Evolutionary conservation across 2,888 invertebrate genomes (phyloP).

Genomic region (Pseudoips prasinana): DNA sequence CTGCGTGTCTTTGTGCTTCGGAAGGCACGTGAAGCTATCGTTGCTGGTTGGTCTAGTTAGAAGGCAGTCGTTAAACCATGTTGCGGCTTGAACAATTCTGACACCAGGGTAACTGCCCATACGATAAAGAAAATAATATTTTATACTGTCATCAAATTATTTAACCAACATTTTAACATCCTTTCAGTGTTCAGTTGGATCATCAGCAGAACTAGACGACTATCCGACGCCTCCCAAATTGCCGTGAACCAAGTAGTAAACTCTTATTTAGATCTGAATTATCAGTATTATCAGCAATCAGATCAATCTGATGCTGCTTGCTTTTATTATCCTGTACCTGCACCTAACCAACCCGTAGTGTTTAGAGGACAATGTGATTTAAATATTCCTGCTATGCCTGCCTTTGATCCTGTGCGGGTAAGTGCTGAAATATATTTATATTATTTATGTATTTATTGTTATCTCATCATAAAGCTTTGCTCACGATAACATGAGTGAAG

Average conservation of each 20-base stretch:
- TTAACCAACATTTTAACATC: too few relatives aligned
- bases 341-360: constrained; percentile 33
- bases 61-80: too few relatives aligned
- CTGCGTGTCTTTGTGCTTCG: too few relatives aligned
- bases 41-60: too few relatives aligned
- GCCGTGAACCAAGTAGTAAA: constrained; percentile 43
- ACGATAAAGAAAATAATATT: too few relatives aligned
- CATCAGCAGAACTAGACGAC: constrained; percentile 46
- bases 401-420: constrained; percentile 46
- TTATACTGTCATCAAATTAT: too few relatives aligned
- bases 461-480: too few relatives aligned
- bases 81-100: too few relatives aligned
- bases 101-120: too few relatives aligned
- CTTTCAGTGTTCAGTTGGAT: constrained; percentile 70
- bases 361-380: constrained; percentile 51
- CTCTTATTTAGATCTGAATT: constrained; percentile 43
- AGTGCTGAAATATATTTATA: constrained; percentile 30
- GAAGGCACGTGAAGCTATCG: too few relatives aligned
- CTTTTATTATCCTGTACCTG: constrained; percentile 48
- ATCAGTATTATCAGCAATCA: constrained; percentile 38
- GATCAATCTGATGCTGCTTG: constrained; percentile 45
- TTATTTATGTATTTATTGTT: too few relatives aligned
- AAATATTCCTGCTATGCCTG: constrained; percentile 37
- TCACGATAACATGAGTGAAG: too few relatives aligned
- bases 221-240: constrained; percentile 29